Conservation (phyloP, 2,888 invertebrate species). For the Lasiommata megera region DNA sequence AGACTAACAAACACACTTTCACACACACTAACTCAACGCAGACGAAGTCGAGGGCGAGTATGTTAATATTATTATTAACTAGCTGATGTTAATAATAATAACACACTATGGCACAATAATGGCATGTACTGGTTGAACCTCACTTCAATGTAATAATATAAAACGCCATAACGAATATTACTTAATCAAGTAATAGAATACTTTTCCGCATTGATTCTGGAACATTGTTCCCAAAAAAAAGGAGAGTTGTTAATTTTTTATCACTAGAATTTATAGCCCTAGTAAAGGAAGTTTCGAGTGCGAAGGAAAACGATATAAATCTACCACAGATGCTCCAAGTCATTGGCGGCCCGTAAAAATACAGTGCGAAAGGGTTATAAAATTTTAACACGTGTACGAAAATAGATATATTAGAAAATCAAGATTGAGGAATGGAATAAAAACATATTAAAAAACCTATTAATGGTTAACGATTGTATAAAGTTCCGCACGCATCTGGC, state of each 20-base stretch:
- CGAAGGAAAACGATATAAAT: constrained; percentile 75
- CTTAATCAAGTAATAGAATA: no score
- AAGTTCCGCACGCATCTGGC: background rate
- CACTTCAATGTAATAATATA: no score
- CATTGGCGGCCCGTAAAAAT: constrained; percentile 72
- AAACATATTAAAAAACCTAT: background rate
- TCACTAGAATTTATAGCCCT: constrained; percentile 59
- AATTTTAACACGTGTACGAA: constrained; percentile 51
- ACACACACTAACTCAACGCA: no score
- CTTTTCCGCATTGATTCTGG: no score
- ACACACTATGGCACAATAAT: no score
- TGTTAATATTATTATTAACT: no score
- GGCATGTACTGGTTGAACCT: no score
- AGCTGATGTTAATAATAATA: no score
- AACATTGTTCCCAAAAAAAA: constrained; percentile 43
- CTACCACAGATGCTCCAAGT: constrained; percentile 72
- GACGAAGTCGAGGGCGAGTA: no score
- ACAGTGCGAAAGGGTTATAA: constrained; percentile 64
- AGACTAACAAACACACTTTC: no score
- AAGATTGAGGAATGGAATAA: background rate
- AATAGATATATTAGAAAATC: constrained; percentile 47
- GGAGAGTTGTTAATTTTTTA: constrained; percentile 65
- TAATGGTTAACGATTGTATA: background rate
- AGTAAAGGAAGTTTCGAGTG: constrained; percentile 69
- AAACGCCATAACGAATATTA: no score